Percentiles rank a stretch among this genome's conserved stretches.
Evolutionary conservation across 2,888 invertebrate genomes (phyloP).

Genomic region (Zhengitettix transpicula): DNA sequence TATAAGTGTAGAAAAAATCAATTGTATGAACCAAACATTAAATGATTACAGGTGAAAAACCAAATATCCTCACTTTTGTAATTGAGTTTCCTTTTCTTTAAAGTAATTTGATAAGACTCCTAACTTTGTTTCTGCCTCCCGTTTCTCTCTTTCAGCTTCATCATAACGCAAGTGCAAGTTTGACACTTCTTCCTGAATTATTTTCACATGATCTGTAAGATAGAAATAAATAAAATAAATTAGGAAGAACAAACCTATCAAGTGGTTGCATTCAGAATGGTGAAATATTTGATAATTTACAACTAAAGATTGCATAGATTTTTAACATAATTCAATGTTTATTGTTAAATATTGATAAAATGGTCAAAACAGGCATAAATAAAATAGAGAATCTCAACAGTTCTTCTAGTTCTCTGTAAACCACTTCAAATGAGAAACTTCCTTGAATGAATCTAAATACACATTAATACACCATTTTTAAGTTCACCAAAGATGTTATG

Average conservation of each 20-base stretch:
- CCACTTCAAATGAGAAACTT: too few relatives aligned
- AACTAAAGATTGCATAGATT: too few relatives aligned
- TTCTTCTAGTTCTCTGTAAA: too few relatives aligned
- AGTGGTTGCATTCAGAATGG: not conserved
- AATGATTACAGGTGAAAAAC: conserved; percentile 3
- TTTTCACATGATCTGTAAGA: conserved; percentile 16
- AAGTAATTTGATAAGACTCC: conserved; percentile 80
- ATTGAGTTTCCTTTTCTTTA: conserved; percentile 73
- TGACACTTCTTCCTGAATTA: conserved; percentile 31
- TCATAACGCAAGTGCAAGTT: conserved; percentile 39
- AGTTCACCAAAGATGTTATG: too few relatives aligned
- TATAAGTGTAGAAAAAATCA: not conserved
- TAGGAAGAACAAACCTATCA: not conserved
- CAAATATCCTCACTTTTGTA: conserved; percentile 60
- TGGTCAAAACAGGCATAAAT: too few relatives aligned
- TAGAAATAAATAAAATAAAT: not conserved
- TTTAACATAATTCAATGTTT: too few relatives aligned
- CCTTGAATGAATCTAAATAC: too few relatives aligned
- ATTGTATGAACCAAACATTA: not conserved
- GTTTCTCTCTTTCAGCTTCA: conserved; percentile 49
- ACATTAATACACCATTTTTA: too few relatives aligned
- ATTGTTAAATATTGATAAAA: too few relatives aligned
- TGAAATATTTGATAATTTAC: too few relatives aligned
- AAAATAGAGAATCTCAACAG: too few relatives aligned
- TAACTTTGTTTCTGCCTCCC: conserved; percentile 65